phyloP scores from a whole-genome alignment of 1,140 invertebrate genomes.

The Drosophila kurseongensis region DNA sequence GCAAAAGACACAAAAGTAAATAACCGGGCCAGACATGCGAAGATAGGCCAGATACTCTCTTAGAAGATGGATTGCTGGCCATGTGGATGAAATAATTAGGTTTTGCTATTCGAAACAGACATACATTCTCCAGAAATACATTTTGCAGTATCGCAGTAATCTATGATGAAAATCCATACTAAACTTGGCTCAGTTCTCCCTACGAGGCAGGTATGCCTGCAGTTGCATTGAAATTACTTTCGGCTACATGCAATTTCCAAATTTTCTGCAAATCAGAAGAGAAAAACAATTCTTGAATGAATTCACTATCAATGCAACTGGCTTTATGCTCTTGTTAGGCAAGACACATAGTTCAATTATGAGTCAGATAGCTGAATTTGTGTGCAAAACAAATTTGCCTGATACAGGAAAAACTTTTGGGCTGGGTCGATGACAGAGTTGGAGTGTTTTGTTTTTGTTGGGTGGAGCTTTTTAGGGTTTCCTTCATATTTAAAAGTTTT shows the following conservation, averaged over 20 bases:
- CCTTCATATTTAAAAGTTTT: constrained; percentile 70
- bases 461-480: not conserved
- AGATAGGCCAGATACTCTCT: constrained; percentile 37
- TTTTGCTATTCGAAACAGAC: constrained; percentile 30
- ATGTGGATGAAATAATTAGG: constrained; percentile 34
- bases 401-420: constrained; percentile 58
- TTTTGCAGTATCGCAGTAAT: constrained; percentile 21
- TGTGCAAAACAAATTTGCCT: constrained; percentile 57
- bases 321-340: constrained; percentile 16
- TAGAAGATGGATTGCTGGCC: constrained; percentile 8
- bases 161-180: constrained; percentile 47
- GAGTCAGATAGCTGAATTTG: constrained; percentile 15
- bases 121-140: constrained; percentile 30
- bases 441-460: not conserved
- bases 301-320: constrained; percentile 45
- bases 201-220: not conserved
- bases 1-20: constrained; percentile 45
- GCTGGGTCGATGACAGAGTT: constrained; percentile 26
- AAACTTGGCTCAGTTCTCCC: constrained; percentile 13
- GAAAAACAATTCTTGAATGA: constrained; percentile 29
- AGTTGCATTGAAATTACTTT: constrained; percentile 37
- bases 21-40: constrained; percentile 39
- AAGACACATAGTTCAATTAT: constrained; percentile 61
- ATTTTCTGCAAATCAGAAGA: constrained; percentile 30
- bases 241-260: constrained; percentile 50